Conservation (phyloP, 2,113 vertebrate species). For the Progne subis region DNA sequence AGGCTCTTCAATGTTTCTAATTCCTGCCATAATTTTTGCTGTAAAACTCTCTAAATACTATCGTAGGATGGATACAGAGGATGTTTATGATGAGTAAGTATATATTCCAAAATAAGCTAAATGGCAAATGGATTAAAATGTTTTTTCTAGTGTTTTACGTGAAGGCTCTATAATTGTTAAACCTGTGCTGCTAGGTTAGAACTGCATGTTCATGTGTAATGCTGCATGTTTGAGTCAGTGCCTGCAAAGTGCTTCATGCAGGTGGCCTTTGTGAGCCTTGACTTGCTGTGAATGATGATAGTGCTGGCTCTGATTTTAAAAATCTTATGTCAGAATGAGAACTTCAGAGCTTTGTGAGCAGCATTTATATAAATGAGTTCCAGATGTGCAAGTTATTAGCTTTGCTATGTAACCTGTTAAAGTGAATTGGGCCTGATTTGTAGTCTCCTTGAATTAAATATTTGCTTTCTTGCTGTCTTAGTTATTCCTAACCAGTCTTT, state of each 20-base stretch:
- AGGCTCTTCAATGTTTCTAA: constrained; percentile 84
- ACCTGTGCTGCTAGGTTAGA: background rate
- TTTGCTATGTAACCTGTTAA: background rate
- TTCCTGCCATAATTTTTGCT: constrained; percentile 90
- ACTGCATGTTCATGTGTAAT: background rate
- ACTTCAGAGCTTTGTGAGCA: background rate
- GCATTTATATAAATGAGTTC: background rate
- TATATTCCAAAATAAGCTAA: background rate
- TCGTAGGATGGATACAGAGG: constrained; percentile 96
- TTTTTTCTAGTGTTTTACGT: background rate
- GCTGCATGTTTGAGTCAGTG: background rate
- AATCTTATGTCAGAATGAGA: background rate
- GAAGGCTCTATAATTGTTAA: background rate
- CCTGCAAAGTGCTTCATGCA: background rate
- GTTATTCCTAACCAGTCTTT: constrained; percentile 60
- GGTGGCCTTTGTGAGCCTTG: background rate
- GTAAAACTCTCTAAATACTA: constrained; percentile 94
- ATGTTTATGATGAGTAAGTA: constrained; percentile 96
- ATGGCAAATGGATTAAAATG: background rate
- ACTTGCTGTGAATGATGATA: background rate
- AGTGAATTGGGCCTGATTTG: background rate
- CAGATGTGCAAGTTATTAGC: background rate
- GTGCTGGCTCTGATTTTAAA: background rate
- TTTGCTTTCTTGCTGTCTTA: background rate
- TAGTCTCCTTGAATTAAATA: background rate